phyloP scores from a whole-genome alignment of 2,888 invertebrate species.

The Piscicola geometra region DNA sequence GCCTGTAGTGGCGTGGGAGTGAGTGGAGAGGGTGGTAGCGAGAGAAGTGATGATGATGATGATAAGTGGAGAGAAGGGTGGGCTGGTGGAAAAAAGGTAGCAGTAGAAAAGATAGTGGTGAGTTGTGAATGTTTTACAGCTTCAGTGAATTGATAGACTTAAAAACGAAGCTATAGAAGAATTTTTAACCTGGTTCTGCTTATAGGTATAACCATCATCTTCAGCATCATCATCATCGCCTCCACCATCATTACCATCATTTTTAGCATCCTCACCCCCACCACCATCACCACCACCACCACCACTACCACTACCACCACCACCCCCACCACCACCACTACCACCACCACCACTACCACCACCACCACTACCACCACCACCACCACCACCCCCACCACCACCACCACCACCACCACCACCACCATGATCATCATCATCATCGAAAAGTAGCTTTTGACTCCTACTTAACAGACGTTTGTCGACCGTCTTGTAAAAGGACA shows the following conservation, averaged over 20 bases:
- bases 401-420: not conserved
- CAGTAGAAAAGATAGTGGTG: too few relatives aligned
- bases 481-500: slow-evolving; percentile 34
- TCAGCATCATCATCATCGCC: not conserved
- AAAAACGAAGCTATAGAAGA: too few relatives aligned
- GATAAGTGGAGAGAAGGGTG: slow-evolving; percentile 6
- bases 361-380: not conserved
- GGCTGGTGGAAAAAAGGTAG: slow-evolving; percentile 21
- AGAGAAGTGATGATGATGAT: slow-evolving; percentile 22
- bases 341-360: not conserved
- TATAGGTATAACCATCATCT: not conserved
- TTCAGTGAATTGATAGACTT: too few relatives aligned
- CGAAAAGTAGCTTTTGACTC: slow-evolving; percentile 21
- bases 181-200: not conserved
- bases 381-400: not conserved
- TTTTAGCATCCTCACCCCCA: not conserved
- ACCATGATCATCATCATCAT: slow-evolving; percentile 9
- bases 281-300: not conserved
- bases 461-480: slow-evolving; percentile 4
- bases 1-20: not conserved
- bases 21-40: too few relatives aligned
- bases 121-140: too few relatives aligned
- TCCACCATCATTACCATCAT: not conserved
- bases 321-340: not conserved
- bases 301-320: not conserved